Evolutionary conservation across 2,888 invertebrate genomes (phyloP).

Genomic region (Linnaemya vulpina): DNA sequence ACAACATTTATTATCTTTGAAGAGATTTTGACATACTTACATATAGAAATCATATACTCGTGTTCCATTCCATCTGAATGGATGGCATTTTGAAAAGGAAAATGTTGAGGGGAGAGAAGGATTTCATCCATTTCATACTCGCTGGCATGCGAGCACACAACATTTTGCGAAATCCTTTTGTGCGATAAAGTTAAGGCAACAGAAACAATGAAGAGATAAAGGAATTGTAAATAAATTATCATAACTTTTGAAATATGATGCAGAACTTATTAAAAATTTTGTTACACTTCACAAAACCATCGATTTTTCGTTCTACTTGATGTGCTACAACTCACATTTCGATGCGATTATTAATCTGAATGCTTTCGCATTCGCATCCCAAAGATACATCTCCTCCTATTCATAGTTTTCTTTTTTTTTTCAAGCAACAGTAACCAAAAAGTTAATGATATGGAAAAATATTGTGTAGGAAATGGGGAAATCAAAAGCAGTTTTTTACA

Average conservation of each 20-base stretch:
- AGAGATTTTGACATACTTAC: constrained; percentile 58
- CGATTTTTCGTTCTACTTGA: constrained; percentile 54
- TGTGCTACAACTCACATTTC: constrained; percentile 24
- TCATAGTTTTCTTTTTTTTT: neutral
- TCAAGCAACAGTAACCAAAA: constrained; percentile 10
- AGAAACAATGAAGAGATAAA: neutral
- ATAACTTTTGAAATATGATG: constrained; percentile 51
- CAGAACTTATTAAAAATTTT: constrained; percentile 63
- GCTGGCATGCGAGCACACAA: constrained; percentile 12
- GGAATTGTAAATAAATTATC: constrained; percentile 5
- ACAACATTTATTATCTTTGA: constrained; percentile 39
- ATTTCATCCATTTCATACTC: constrained; percentile 10
- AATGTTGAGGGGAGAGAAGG: neutral
- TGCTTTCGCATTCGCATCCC: constrained; percentile 7
- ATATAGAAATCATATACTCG: too few species aligned
- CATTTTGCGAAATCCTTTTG: constrained; percentile 38
- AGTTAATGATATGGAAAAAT: constrained; percentile 68
- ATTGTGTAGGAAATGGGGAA: constrained; percentile 48
- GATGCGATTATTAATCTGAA: constrained; percentile 38
- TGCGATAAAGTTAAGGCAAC: neutral
- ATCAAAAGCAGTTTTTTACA: constrained; percentile 32
- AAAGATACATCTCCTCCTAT: neutral
- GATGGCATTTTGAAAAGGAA: neutral
- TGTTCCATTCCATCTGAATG: constrained; percentile 4
- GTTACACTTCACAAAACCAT: constrained; percentile 62